Evolutionary conservation across 2,888 invertebrate genomes (phyloP), one percentile per base, ranked within the genome.

Genomic region (Temnothorax ravouxi): DNA sequence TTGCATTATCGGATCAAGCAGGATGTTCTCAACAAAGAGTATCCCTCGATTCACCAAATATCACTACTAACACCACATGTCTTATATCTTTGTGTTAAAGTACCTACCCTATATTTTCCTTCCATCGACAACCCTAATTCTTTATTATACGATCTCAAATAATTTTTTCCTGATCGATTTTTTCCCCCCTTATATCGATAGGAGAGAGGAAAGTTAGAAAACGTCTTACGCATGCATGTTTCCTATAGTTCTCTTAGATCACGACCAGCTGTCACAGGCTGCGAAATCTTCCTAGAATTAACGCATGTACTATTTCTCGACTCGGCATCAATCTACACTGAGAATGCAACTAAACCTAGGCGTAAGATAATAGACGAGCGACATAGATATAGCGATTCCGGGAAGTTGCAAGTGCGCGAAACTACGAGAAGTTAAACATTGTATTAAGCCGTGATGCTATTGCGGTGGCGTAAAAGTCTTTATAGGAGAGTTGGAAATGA

Each of bases 381-480:
- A 64, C 86, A 81, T 80, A 79, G 84, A 86, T 86, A 72, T 80
- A 87, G 75, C 75, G 50, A 29, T 88, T 89, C 88, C 84, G 56
- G 83, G 88, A 89, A 89, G 71, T 50, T 62, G 82, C 82, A 75
- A 75, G 64, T 74, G 79, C 52, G 52, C 64, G 86, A 84, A 84
- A 54, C 81, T 54, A 83, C 15, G 52, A 56, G 62, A 79, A 79
- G 64, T 80, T 56, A 80, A 84, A 84, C 84, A 84, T 80, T 84
- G 80, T 80, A 67, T 79, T 62, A 79, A 83, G 59, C 41, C 41
- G 21, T 47, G 25, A 8, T 29, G 13, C 29, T 59, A 71, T 79
- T 71, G 34, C 34, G 25, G 18, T n/a, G 11, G 18, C 29, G 13
- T n/a, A 71, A 47, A 74, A 47, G 34, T 29, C 54, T 71, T 80